phyloP scores from a whole-genome alignment of 2,888 invertebrate species.

The Tricholauxania praeusta region DNA sequence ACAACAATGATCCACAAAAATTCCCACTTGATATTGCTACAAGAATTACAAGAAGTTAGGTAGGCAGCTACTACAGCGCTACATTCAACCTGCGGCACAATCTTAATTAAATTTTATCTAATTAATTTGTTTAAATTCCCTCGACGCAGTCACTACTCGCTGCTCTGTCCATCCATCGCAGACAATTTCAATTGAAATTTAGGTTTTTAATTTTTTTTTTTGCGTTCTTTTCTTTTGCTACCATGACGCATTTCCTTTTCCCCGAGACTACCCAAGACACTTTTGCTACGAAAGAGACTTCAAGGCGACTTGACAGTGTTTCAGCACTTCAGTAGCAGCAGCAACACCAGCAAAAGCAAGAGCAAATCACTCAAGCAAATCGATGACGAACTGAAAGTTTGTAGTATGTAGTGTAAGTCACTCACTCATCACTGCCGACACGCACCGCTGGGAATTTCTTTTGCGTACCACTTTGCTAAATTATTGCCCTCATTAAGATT shows the following conservation, averaged over 20 bases:
- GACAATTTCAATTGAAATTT: slow-evolving; percentile 16
- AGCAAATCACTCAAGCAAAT: slow-evolving; percentile 27
- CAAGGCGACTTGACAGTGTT: not conserved
- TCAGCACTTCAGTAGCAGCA: not conserved
- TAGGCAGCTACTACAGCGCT: too few relatives aligned
- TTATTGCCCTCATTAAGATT: slow-evolving; percentile 46
- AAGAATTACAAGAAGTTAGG: too few relatives aligned
- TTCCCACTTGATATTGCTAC: too few relatives aligned
- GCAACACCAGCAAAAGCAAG: too few relatives aligned
- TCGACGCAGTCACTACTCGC: not conserved
- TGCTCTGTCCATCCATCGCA: not conserved
- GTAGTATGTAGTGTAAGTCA: not conserved
- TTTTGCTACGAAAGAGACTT: not conserved
- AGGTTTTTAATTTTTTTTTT: not conserved
- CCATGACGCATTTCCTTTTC: too few relatives aligned
- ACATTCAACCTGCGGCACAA: too few relatives aligned
- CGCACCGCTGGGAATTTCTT: slow-evolving; percentile 5
- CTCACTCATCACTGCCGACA: not conserved
- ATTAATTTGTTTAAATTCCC: slow-evolving; percentile 25
- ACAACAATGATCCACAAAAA: too few relatives aligned
- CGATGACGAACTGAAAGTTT: slow-evolving; percentile 19
- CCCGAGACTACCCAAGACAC: too few relatives aligned
- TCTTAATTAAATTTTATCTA: slow-evolving; percentile 26
- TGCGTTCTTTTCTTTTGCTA: not conserved
- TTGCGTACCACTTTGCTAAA: slow-evolving; percentile 32